These are phyloP conservation scores for Sternotherus odoratus DNA, from an alignment of 2,797 vertebrate genomes.

Conservation along the genomic window DNA sequence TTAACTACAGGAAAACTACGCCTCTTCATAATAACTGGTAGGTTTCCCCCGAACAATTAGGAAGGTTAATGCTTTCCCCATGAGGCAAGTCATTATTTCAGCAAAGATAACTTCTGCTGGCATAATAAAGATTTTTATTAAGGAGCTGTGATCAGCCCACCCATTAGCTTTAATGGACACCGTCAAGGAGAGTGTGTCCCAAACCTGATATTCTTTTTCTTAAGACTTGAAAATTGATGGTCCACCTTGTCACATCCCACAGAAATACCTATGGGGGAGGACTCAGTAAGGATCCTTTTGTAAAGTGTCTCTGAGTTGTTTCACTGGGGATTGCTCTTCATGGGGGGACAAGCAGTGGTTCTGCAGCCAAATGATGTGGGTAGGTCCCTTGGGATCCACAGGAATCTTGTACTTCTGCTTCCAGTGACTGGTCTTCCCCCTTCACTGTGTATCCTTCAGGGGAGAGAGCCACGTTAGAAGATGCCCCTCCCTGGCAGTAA, in stretches of 20 bases:
- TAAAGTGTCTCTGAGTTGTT: background rate
- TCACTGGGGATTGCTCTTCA: background rate
- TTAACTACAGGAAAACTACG: background rate
- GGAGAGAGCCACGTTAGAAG: background rate
- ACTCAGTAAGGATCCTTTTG: background rate
- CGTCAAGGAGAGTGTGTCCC: background rate
- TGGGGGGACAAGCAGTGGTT: background rate
- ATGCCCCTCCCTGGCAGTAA: background rate
- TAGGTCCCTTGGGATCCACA: no score
- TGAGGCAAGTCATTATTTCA: background rate
- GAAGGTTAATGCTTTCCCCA: background rate
- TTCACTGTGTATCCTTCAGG: fast-evolving
- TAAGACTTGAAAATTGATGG: background rate
- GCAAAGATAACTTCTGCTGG: background rate
- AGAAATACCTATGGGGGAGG: background rate
- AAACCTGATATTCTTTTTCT: background rate
- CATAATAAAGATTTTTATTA: background rate
- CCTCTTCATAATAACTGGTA: background rate
- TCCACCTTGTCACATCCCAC: background rate
- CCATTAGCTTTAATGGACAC: background rate
- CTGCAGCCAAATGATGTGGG: background rate
- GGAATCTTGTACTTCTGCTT: background rate
- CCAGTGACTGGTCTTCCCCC: background rate
- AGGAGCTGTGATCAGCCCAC: background rate
- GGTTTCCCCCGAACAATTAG: background rate